These are phyloP conservation scores for Ciconia boyciana DNA, from an alignment of 2,113 vertebrate species.

Conservation along the genomic window DNA sequence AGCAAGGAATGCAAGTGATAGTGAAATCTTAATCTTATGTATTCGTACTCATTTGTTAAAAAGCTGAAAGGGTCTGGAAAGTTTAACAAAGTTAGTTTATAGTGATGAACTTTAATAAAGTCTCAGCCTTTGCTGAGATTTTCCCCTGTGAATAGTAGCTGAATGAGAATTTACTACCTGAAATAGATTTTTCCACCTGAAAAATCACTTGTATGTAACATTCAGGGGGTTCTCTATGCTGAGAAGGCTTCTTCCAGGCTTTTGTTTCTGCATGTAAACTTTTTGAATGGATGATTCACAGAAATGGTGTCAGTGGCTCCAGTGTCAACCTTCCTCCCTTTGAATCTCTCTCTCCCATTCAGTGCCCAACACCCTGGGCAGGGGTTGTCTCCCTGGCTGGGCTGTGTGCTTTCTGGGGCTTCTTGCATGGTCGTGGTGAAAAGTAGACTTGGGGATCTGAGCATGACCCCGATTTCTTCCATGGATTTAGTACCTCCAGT, in stretches of 20 bases:
- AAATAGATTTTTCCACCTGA: not conserved
- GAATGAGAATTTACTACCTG: not conserved
- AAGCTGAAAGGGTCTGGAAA: not conserved
- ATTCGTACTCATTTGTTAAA: not conserved
- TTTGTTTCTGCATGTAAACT: not conserved
- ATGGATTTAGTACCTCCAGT: not conserved
- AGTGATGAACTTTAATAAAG: not conserved
- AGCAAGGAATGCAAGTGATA: not conserved
- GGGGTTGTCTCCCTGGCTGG: not conserved
- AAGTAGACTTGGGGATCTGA: not conserved
- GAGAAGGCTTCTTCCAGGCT: not conserved
- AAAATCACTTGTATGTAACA: not conserved
- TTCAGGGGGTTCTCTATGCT: not conserved
- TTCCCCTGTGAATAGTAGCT: not conserved
- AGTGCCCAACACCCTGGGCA: fast-evolving
- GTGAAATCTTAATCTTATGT: not conserved
- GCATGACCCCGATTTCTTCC: fast-evolving
- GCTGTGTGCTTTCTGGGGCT: not conserved
- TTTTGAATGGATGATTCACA: not conserved
- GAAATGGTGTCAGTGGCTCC: not conserved
- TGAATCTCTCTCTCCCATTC: not conserved
- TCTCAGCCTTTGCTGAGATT: not conserved
- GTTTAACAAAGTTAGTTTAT: not conserved
- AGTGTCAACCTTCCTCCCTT: not conserved
- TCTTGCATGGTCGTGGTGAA: not conserved